Conservation (phyloP, 1,140 invertebrate species). For the Cotesia glomerata region DNA sequence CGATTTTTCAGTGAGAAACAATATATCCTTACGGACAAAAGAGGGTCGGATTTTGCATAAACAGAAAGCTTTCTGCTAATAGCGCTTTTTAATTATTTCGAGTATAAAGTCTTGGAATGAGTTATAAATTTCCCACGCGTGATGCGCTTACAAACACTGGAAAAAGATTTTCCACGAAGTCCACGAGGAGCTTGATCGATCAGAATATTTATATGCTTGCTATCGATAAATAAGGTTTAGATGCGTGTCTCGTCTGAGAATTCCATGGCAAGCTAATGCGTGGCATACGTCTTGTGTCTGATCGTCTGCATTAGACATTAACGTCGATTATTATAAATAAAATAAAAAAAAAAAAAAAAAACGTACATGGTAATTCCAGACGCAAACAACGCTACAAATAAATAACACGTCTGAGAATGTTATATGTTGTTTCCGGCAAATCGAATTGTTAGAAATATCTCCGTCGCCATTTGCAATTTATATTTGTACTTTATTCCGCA, state of each 20-base stretch:
- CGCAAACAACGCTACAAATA: neutral
- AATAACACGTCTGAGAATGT: neutral
- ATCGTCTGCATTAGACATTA: neutral
- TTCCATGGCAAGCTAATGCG: conserved; percentile 18
- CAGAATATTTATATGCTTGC: neutral
- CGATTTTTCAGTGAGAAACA: too few species aligned
- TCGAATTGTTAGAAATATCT: conserved; percentile 49
- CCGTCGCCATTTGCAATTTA: neutral
- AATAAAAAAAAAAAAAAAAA: neutral
- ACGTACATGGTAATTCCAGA: neutral
- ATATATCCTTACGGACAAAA: too few species aligned
- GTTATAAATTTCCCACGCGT: conserved; percentile 24
- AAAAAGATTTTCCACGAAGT: conserved; percentile 20
- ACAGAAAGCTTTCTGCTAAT: too few species aligned
- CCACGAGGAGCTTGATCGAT: conserved; percentile 11
- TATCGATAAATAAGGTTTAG: conserved; percentile 18
- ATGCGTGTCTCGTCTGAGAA: conserved; percentile 27
- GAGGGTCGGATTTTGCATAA: too few species aligned
- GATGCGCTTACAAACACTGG: conserved; percentile 11
- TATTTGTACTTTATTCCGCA: neutral
- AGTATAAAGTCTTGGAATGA: neutral
- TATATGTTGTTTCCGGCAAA: conserved; percentile 45
- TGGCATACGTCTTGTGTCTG: conserved; percentile 1
- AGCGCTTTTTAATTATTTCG: neutral
- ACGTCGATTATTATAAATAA: too few species aligned